Evolutionary conservation across 2,888 invertebrate species (phyloP), one percentile per base, ranked within the genome.

Genomic region (Diarsia rubi): DNA sequence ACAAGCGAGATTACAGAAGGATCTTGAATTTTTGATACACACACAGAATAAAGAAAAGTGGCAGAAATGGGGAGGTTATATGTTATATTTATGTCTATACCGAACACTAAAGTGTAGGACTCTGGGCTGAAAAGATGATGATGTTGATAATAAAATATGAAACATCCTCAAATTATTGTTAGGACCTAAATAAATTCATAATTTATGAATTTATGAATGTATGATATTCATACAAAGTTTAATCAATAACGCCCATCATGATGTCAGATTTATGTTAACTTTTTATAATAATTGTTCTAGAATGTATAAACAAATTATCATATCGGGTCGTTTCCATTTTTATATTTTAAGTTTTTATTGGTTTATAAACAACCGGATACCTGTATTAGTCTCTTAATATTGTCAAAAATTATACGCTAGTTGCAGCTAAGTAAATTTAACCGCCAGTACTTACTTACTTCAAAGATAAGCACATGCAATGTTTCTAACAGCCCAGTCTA

Each of bases 381-480:
- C 14, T 37, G 14, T 44, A 9, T 27, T n/a, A 57, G 45, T 62
- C 31, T 31, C 52, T 57, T 52, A 27, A n/a, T 47, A 62, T 24
- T 49, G 66, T 49, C 49, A 68, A 75, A 82, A 78, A 69, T 12
- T 45, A 49, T 45, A 54, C 54, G 52, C 6, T 60, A 49, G 60
- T 65, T 62, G 12, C 59, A 78, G 62, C 16, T 44, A 12, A 60
- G 49, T 66, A 21, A 74, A 68, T 62, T 63, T 64, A 54, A 52
- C 45, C 11, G 65, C 16, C 59, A 63, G 69, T 70, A 45, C 16
- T 59, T 70, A 45, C 16, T 52, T 44, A 69, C 54, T 79, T 57
- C 16, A 71, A 66, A 73, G 83, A 84, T 84, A 84, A 86, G 83
- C 45, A 16, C 60, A 37, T n/a, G 37, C n/a, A 45, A 31, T 77